Percentiles rank a stretch among this genome's conserved stretches.
Evolutionary conservation across 2,113 vertebrate species (phyloP).

Genomic region (Lynx canadensis): DNA sequence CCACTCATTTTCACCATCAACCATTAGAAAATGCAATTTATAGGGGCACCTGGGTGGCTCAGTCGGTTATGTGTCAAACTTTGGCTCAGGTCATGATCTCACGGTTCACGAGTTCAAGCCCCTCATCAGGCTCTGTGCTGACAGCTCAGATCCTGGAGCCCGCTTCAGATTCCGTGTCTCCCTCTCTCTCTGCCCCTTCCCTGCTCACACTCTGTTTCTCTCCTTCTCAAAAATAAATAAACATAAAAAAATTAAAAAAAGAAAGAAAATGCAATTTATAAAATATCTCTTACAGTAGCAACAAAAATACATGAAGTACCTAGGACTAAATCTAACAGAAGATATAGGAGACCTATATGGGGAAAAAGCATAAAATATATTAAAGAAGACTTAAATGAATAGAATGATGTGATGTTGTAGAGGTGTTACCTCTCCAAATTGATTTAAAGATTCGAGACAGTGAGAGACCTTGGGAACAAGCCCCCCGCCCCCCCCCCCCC

Average conservation of each 20-base stretch:
- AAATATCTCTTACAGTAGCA: background rate
- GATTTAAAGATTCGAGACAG: background rate
- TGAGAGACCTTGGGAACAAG: background rate
- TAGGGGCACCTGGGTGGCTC: background rate
- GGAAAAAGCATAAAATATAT: background rate
- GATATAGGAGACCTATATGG: background rate
- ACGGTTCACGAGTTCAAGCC: too few species aligned
- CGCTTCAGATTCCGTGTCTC: too few species aligned
- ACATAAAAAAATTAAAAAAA: too few species aligned
- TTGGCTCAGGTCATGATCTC: too few species aligned
- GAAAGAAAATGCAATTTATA: conserved; percentile 18
- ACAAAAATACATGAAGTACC: conserved; percentile 11
- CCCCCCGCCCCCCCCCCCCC: background rate
- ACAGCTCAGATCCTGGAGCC: too few species aligned
- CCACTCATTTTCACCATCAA: background rate
- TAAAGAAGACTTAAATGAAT: background rate
- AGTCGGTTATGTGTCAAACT: too few species aligned
- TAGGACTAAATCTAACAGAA: background rate
- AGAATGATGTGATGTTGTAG: background rate
- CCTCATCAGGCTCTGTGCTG: too few species aligned
- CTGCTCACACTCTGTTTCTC: too few species aligned
- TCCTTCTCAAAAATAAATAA: too few species aligned
- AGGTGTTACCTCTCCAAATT: background rate
- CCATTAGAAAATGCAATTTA: conserved; percentile 12
- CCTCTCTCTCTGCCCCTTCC: too few species aligned